These are phyloP conservation scores for Chrysolina americana DNA, from an alignment of 2,888 invertebrate genomes.

Conservation along the genomic window DNA sequence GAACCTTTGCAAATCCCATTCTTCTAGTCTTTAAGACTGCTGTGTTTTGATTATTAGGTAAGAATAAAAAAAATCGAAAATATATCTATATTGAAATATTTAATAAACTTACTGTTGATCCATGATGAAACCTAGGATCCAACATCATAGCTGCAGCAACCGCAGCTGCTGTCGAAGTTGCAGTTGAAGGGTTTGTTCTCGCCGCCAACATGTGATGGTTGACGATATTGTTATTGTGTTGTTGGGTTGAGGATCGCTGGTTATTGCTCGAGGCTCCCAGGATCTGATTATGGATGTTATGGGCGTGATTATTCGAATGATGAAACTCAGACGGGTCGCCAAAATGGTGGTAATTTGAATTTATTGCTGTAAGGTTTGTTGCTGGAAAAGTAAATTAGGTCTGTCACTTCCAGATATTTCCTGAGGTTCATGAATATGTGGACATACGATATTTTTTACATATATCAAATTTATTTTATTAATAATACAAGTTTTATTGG, in stretches of 20 bases:
- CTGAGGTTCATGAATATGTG: too few relatives aligned
- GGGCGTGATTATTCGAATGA: slow-evolving; percentile 63
- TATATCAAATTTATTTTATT: too few relatives aligned
- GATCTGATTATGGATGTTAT: slow-evolving; percentile 68
- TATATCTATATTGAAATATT: too few relatives aligned
- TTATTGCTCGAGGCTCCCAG: slow-evolving; percentile 60
- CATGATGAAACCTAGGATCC: slow-evolving; percentile 70
- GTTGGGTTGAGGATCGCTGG: slow-evolving; percentile 59
- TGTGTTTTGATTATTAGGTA: too few relatives aligned
- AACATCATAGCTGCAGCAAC: slow-evolving; percentile 71
- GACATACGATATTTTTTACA: too few relatives aligned
- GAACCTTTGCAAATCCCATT: too few relatives aligned
- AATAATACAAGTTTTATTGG: too few relatives aligned
- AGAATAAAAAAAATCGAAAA: too few relatives aligned
- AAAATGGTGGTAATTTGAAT: slow-evolving; percentile 67
- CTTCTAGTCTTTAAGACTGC: too few relatives aligned
- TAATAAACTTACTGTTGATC: slow-evolving; percentile 64
- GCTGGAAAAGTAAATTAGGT: slow-evolving; percentile 46
- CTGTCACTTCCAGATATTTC: too few relatives aligned
- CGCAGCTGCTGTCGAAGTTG: slow-evolving; percentile 69
- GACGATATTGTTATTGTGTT: slow-evolving; percentile 64
- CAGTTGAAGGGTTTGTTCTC: slow-evolving; percentile 65
- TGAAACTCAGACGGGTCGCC: slow-evolving; percentile 67
- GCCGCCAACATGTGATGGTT: slow-evolving; percentile 67
- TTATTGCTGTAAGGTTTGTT: slow-evolving; percentile 61